Evolutionary conservation across 2,797 vertebrate species (phyloP).

Genomic region (Acipenser ruthenus): DNA sequence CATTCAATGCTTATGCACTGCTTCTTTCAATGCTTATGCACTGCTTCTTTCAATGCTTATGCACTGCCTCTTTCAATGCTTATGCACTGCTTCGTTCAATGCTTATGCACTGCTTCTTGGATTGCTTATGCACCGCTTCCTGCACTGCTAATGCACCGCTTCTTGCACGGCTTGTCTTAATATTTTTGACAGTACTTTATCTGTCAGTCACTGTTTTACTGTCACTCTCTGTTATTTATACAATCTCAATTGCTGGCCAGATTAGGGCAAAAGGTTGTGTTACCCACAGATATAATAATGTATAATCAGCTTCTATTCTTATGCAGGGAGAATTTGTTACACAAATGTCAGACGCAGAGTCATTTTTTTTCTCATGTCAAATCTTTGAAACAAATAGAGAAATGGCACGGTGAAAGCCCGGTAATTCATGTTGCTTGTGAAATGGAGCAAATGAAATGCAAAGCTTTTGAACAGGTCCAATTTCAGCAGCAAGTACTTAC

Average conservation of each 20-base stretch:
- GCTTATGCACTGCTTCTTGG: too few species aligned
- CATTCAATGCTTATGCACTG: too few species aligned
- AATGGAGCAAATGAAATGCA: slow-evolving; percentile 78
- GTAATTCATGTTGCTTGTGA: slow-evolving; percentile 72
- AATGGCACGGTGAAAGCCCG: slow-evolving; percentile 60
- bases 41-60: too few species aligned
- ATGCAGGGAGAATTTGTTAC: slow-evolving; percentile 63
- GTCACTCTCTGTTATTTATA: slow-evolving; percentile 54
- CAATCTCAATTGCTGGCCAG: slow-evolving; percentile 56
- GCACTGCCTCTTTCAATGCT: too few species aligned
- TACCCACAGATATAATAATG: slow-evolving; percentile 56
- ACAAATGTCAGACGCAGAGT: slow-evolving; percentile 57
- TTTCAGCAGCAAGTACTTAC: slow-evolving; percentile 63
- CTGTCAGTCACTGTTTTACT: slow-evolving; percentile 20
- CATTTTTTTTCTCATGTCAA: slow-evolving; percentile 46
- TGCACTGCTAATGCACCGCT: neutral
- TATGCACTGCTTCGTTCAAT: too few species aligned
- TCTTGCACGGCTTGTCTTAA: slow-evolving; percentile 10
- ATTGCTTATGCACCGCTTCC: too few species aligned
- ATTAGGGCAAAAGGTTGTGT: slow-evolving; percentile 60
- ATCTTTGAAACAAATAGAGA: slow-evolving; percentile 67
- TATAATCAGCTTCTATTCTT: slow-evolving; percentile 68
- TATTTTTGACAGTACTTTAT: slow-evolving; percentile 15
- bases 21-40: too few species aligned
- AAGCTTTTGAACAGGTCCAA: slow-evolving; percentile 65